Base-by-base conservation (phyloP, 1,140 invertebrate genomes). In the Copidosoma floridanum region DNA sequence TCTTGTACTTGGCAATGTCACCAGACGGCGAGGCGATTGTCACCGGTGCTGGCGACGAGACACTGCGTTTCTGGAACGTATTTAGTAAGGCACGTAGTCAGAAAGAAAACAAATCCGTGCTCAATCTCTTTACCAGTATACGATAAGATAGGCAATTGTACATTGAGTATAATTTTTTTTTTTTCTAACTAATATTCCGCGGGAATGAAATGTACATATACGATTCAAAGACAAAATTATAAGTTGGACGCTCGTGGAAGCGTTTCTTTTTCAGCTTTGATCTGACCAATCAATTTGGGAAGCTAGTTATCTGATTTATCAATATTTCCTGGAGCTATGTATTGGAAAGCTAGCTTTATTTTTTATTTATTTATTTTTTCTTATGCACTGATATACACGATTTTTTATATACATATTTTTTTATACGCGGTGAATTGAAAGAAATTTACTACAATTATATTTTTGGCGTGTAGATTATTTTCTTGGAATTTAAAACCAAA, bases 1-100 rank as follows among this genome's bases (percentile, higher is more conserved):
- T 99, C 5, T 83, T 99, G 1, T 99, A 99, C 78, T 78, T 99
- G 66, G 97, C 97, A 1, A 89, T 99, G 84, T 99, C 96, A 29
- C 98, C 98, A 0, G 97, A 99, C 80, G 98, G 97, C 18, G 97
- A 99, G 78, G 95, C 97, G 1, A 99, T 99, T 63, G 98, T 99
- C 0, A 99, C 98, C 0, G 98, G 97, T 10, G 97, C 97, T 16
- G 98, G 97, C 0, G 98, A 99, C 79, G 98, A 99, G 79, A 99
- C 98, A 1, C 82, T 99, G 7, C 82, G 98, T 14, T 99, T 99
- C 80, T 99, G 97, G 97, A 99, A 99, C 83, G 95, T 99, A 0
- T 99, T 99, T 77, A 96, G 93, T 65, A 99, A 99, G 84, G 94
- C 94, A 14, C 85, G 94, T 44, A 96, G 93, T 57, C 93, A 95